These are phyloP conservation scores for Lethrus apterus DNA, from an alignment of 1,140 invertebrate genomes.

Conservation along the genomic window DNA sequence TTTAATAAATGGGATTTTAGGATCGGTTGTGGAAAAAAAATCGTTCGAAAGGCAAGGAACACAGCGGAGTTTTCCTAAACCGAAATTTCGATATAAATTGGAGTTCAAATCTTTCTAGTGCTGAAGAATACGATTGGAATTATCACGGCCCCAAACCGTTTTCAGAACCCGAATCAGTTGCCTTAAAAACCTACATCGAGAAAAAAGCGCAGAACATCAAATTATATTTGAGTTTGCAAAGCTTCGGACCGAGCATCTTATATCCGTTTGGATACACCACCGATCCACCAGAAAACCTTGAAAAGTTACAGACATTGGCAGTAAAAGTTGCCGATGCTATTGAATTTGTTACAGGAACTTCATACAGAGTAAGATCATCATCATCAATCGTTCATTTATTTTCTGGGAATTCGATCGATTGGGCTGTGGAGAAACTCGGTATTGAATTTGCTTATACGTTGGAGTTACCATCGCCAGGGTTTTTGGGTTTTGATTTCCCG, in stretches of 20 bases:
- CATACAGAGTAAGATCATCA: not conserved
- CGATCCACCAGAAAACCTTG: constrained; percentile 46
- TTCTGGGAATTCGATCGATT: constrained; percentile 9
- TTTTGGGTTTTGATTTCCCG: constrained; percentile 5
- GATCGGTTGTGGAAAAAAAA: constrained; percentile 63
- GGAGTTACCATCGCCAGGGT: constrained; percentile 1
- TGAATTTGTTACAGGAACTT: constrained; percentile 39
- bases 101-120: constrained; percentile 54
- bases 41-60: constrained; percentile 40
- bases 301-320: constrained; percentile 34
- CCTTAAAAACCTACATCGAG: constrained; percentile 49
- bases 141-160: constrained; percentile 64
- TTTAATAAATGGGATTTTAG: constrained; percentile 40
- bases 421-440: not conserved
- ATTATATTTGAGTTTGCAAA: constrained; percentile 64
- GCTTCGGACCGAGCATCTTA: constrained; percentile 57
- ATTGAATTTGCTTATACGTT: not conserved
- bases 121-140: constrained; percentile 54
- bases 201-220: constrained; percentile 43
- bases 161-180: constrained; percentile 66
- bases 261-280: constrained; percentile 61
- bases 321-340: constrained; percentile 12
- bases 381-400: not conserved
- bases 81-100: constrained; percentile 63
- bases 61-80: constrained; percentile 58